Evolutionary conservation across 1,140 invertebrate genomes (phyloP).

Genomic region (Drosophila pandora): DNA sequence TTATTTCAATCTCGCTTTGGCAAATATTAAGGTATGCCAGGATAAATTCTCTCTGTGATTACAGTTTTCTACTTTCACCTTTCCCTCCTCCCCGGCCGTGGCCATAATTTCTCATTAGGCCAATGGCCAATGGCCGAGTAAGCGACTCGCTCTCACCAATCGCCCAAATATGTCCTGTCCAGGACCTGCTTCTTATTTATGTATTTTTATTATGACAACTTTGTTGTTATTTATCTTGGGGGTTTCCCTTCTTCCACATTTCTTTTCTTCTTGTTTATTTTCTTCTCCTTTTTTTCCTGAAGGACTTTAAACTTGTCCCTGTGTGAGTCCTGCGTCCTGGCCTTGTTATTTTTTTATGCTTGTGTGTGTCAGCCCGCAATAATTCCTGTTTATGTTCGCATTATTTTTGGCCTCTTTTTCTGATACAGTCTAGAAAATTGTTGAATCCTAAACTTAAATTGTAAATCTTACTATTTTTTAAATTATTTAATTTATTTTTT

Average conservation of each 20-base stretch:
- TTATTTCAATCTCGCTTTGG: slow-evolving; percentile 52
- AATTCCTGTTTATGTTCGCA: slow-evolving; percentile 78
- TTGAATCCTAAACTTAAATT: not conserved
- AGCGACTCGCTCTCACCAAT: slow-evolving; percentile 43
- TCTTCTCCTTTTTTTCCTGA: slow-evolving; percentile 1
- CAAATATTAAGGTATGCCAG: slow-evolving; percentile 32
- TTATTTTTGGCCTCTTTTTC: slow-evolving; percentile 61
- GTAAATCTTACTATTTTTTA: not conserved
- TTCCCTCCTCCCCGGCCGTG: not conserved
- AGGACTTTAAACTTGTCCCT: slow-evolving; percentile 62
- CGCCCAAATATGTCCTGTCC: slow-evolving; percentile 18
- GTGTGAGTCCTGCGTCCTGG: slow-evolving; percentile 6
- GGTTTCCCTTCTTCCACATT: not conserved
- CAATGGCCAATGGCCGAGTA: slow-evolving; percentile 70
- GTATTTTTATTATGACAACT: slow-evolving; percentile 74
- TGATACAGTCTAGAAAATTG: slow-evolving; percentile 11
- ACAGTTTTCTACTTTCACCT: slow-evolving; percentile 46
- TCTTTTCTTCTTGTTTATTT: not conserved
- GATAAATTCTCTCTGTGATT: slow-evolving; percentile 28
- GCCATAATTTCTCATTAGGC: slow-evolving; percentile 75
- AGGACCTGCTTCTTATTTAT: slow-evolving; percentile 55
- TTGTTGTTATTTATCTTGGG: slow-evolving; percentile 59
- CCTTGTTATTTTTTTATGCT: slow-evolving; percentile 44
- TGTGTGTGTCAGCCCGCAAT: slow-evolving; percentile 55
- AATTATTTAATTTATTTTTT: slow-evolving; percentile 18